Evolutionary conservation across 2,888 invertebrate species (phyloP).

Genomic region (Mythimna ferrago): DNA sequence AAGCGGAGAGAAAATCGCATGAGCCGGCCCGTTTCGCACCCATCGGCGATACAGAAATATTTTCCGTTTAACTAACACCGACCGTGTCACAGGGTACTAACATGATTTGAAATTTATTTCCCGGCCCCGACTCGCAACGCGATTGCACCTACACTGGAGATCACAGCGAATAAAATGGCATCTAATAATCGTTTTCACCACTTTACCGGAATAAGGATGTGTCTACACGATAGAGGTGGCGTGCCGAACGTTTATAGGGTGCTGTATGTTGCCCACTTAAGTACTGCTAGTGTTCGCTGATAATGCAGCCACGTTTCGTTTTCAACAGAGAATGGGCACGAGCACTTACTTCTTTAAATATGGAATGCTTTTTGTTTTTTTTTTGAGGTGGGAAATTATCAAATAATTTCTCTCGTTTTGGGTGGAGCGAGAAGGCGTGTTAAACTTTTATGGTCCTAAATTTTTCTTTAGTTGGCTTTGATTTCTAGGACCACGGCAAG

Average conservation of each 20-base stretch:
- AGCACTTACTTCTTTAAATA: not conserved
- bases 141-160: conserved; percentile 61
- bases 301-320: conserved; percentile 11
- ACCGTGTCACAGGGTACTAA: conserved; percentile 79
- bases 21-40: conserved; percentile 77
- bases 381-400: too few species aligned
- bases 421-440: too few species aligned
- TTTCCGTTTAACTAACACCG: conserved; percentile 84
- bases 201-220: conserved; percentile 34
- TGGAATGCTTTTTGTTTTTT: too few species aligned
- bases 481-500: too few species aligned
- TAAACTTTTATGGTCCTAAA: too few species aligned
- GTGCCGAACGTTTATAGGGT: conserved; percentile 10
- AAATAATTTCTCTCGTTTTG: too few species aligned
- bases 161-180: conserved; percentile 59
- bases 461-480: too few species aligned
- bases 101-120: conserved; percentile 85
- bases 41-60: conserved; percentile 84
- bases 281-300: not conserved
- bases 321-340: not conserved
- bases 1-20: conserved; percentile 78
- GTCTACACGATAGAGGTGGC: conserved; percentile 16
- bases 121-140: conserved; percentile 70
- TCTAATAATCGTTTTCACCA: conserved; percentile 59
- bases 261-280: conserved; percentile 12